Evolutionary conservation across 2,888 invertebrate species (phyloP).

Genomic region (Hirtodrosophila trivittata): DNA sequence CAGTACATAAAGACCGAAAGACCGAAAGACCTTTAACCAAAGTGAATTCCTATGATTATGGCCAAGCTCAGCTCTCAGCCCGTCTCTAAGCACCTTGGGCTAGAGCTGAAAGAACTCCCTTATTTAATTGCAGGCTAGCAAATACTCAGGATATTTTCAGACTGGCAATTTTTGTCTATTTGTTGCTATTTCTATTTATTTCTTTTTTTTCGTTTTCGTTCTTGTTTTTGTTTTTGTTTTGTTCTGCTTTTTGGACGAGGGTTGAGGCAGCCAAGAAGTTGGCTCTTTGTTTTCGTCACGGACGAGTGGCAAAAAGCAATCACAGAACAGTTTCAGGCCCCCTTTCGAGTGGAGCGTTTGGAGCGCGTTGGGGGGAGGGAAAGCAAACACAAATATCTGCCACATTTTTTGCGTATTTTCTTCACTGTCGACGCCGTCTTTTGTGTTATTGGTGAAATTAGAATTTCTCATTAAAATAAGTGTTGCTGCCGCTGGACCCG

Average conservation of each 20-base stretch:
- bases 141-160: conserved; percentile 63
- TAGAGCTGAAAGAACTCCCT: conserved; percentile 1
- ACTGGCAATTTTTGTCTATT: conserved; percentile 48
- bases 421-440: conserved; percentile 39
- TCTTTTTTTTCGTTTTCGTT: not conserved
- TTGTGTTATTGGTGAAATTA: conserved; percentile 79
- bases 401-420: conserved; percentile 61
- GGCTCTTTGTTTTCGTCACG: conserved; percentile 74
- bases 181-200: conserved; percentile 22
- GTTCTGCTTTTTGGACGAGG: not conserved
- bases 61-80: conserved; percentile 30
- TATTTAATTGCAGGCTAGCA: conserved; percentile 60
- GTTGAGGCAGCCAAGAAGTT: conserved; percentile 23
- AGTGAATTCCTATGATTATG: conserved; percentile 54
- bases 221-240: not conserved
- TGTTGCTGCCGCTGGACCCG: conserved; percentile 70
- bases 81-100: conserved; percentile 2
- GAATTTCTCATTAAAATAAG: conserved; percentile 80
- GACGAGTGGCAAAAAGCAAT: conserved; percentile 75
- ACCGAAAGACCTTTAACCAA: too few relatives aligned
- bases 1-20: not conserved
- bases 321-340: conserved; percentile 51
- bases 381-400: conserved; percentile 49
- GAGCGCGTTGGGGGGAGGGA: too few relatives aligned
- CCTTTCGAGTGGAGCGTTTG: too few relatives aligned